Base-by-base conservation (phyloP, 2,888 invertebrate genomes). In the Sinhomidia bicolor region DNA sequence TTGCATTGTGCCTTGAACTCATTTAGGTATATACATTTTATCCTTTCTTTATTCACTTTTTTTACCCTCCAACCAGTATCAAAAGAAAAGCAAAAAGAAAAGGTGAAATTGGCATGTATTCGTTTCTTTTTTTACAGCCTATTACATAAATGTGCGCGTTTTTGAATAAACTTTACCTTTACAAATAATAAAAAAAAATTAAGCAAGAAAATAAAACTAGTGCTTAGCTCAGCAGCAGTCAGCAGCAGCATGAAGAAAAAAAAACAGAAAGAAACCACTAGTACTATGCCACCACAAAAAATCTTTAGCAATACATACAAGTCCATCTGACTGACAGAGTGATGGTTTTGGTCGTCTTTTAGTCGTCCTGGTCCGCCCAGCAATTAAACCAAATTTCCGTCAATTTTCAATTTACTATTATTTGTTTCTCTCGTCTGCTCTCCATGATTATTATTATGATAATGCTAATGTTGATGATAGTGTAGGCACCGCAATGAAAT, bases 371-470 rank as follows among this genome's bases (percentile, higher is more conserved):
- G 23, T 23, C 79, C 79, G 79, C 79, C 79, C 79, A 79, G 32
- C 79, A 60, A 79, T 79, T 79, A 79, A 79, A 79, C 79, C 60
- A 54, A 79, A 79, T 79, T 71, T 83, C 74, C 74, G 83, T 32
- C 83, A 83, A 71, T 71, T 74, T 83, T 83, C 83, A 83, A 83
- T 83, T 51, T 51, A 51, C 51, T n/a, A n/a, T n/a, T 83, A 44
- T 57, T n/a, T 32, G 29, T 57, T 78, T 32, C 23, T 32, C 36
- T 68, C 60, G 20, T 78, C 57, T 26, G 62, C 23, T 76, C 23
- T 71, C 36, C 36, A 71, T 71, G 10, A 71, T 41, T 10, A 71
- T 71, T 17, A 68, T 62, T 29, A 29, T 62, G 23, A 62, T 29
- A 26, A 29, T 23, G 12, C 23, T 62, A 3, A 62, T 62, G 62